Base-by-base conservation (phyloP, 2,797 vertebrate genomes). In the Hephaestus fuliginosus region DNA sequence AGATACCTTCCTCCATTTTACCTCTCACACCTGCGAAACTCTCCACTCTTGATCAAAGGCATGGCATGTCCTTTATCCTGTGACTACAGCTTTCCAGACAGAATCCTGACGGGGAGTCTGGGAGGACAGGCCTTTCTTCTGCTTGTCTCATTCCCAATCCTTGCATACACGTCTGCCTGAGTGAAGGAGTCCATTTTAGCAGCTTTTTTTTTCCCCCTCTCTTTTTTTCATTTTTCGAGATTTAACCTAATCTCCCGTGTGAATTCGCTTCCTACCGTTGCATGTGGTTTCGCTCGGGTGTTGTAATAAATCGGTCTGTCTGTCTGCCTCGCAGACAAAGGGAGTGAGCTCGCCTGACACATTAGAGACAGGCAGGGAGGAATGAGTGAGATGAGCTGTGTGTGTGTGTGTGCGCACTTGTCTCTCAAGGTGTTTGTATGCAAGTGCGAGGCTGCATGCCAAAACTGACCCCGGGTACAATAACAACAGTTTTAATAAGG, bases 1-100 rank as follows among this genome's bases (percentile, higher is more conserved):
- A 90, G 87, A 91, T 88, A 84, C 46, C 56, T 80, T 82, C 73
- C 85, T 88, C 86, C 87, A 89, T 89, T 86, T 90, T 91, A 71
- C 78, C 86, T 88, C 71, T 62, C 85, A 85, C 86, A 88, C 90
- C 89, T 89, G 83, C 51, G 67, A 89, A 91, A 87, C 75, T 89
- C 88, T 88, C 85, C 82, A 86, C 77, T 83, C 70, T 76, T 88
- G 91, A 93, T 94, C 91, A 94, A 94, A 93, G 91, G 74, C 80
- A 52, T 79, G 80, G 65, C 86, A 71, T 90, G 89, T 92, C 85
- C 91, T 90, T 91, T 91, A 93, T 91, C 81, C 88, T 76, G 80
- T 41, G 78, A 90, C 83, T 86, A 58, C 88, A 86, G 89, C 86
- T 89, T 90, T 77, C 83, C 70, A 85, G 84, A 86, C 84, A 74